Evolutionary conservation across 2,888 invertebrate genomes (phyloP).

Genomic region (Emmelina monodactyla): DNA sequence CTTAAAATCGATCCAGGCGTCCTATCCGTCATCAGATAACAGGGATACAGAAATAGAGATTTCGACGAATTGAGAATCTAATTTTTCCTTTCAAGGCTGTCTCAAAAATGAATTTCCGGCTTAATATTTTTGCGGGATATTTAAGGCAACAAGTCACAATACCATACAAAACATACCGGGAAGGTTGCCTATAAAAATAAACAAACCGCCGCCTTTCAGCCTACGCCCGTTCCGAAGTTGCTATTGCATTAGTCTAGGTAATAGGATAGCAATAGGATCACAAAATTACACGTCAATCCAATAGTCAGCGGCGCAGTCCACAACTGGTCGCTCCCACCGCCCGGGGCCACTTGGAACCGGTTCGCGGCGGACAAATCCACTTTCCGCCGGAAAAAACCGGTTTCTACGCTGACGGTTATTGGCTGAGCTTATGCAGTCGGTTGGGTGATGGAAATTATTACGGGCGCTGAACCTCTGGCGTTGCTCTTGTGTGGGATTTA

Average conservation of each 20-base stretch:
- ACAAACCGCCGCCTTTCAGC: too few relatives aligned
- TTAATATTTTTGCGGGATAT: too few relatives aligned
- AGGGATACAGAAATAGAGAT: too few relatives aligned
- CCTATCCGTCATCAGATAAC: too few relatives aligned
- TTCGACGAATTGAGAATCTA: too few relatives aligned
- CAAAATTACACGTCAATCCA: conserved; percentile 56
- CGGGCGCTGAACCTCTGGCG: background rate
- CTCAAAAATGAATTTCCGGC: too few relatives aligned
- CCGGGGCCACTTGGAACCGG: conserved; percentile 22
- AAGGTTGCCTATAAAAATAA: too few relatives aligned
- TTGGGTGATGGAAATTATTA: conserved; percentile 1
- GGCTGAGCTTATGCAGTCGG: conserved; percentile 1
- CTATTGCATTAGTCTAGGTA: background rate
- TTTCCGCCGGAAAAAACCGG: conserved; percentile 19
- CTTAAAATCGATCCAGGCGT: too few relatives aligned
- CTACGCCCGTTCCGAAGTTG: too few relatives aligned
- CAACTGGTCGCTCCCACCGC: conserved; percentile 24
- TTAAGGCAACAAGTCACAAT: too few relatives aligned
- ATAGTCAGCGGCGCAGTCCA: conserved; percentile 37
- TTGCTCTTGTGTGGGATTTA: background rate
- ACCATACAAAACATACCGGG: too few relatives aligned
- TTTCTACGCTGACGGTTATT: conserved; percentile 2
- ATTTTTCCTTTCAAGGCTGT: too few relatives aligned
- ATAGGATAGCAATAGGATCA: conserved; percentile 16
- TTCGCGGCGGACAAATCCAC: conserved; percentile 22